phyloP scores from a whole-genome alignment of 2,888 invertebrate species.

The Dascillus cervinus region DNA sequence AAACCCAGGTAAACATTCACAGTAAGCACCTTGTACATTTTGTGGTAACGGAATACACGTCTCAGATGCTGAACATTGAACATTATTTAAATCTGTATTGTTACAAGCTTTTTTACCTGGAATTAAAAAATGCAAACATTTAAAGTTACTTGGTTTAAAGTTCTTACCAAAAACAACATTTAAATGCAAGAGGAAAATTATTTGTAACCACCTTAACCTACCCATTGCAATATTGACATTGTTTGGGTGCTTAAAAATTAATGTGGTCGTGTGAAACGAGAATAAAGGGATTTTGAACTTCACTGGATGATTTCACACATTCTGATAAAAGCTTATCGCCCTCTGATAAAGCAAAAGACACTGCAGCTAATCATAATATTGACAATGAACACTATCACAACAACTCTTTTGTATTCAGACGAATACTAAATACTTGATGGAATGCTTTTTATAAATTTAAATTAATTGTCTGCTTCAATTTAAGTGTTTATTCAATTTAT shows the following conservation, averaged over 20 bases:
- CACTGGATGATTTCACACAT: slow-evolving; percentile 6
- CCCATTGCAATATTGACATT: slow-evolving; percentile 14
- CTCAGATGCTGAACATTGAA: slow-evolving; percentile 29
- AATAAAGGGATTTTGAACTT: slow-evolving; percentile 1
- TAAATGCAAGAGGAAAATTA: slow-evolving; percentile 9
- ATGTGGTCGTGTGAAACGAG: no score
- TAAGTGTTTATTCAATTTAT: slow-evolving; percentile 37
- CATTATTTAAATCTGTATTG: slow-evolving; percentile 15
- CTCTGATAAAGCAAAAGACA: no score
- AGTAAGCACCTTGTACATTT: slow-evolving; percentile 16
- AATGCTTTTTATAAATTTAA: slow-evolving; percentile 12
- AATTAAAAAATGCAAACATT: slow-evolving; percentile 2
- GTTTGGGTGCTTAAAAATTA: slow-evolving; percentile 2
- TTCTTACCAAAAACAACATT: slow-evolving; percentile 8
- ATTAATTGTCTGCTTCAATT: slow-evolving; percentile 11
- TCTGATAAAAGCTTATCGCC: slow-evolving; percentile 13
- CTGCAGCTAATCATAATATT: no score
- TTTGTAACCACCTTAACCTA: slow-evolving; percentile 3
- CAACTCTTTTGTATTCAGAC: no score
- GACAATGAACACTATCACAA: no score
- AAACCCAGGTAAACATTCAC: slow-evolving; percentile 30
- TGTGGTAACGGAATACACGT: slow-evolving; percentile 21
- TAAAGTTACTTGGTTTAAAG: not conserved
- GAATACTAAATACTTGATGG: slow-evolving; percentile 7
- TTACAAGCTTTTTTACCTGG: slow-evolving; percentile 18